Evolutionary conservation across 2,113 vertebrate species (phyloP).

Genomic region (Sterrhoptilus dennistouni): DNA sequence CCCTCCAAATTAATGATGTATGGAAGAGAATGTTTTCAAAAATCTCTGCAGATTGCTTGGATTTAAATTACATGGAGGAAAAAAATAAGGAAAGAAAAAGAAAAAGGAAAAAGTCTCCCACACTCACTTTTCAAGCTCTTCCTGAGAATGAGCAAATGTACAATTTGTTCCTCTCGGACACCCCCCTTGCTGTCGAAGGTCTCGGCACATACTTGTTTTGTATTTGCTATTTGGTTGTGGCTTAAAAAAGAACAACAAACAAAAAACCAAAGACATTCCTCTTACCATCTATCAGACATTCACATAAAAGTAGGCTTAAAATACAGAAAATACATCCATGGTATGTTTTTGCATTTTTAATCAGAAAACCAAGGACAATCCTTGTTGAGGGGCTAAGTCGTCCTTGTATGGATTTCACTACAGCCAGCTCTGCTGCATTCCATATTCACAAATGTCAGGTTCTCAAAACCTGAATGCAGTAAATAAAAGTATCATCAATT

Average conservation of each 20-base stretch:
- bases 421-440: background rate
- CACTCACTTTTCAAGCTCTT: conserved; percentile 95
- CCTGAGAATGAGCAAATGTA: conserved; percentile 97
- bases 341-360: background rate
- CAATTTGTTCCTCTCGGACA: conserved; percentile 94
- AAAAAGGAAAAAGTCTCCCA: background rate
- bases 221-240: conserved; percentile 97
- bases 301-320: background rate
- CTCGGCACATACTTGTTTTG: conserved; percentile 97
- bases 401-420: background rate
- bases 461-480: background rate
- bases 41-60: background rate
- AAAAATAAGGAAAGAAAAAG: too few species aligned
- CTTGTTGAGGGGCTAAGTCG: background rate
- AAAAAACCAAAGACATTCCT: background rate
- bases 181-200: conserved; percentile 92
- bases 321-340: background rate
- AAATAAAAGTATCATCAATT: background rate
- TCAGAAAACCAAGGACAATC: background rate
- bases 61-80: background rate
- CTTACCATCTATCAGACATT: background rate
- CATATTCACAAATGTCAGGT: background rate
- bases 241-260: conserved; percentile 66
- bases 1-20: background rate
- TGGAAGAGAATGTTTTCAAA: background rate